These are phyloP conservation scores for Rhyacophila evoluta DNA, from an alignment of 2,888 invertebrate species.

Conservation along the genomic window DNA sequence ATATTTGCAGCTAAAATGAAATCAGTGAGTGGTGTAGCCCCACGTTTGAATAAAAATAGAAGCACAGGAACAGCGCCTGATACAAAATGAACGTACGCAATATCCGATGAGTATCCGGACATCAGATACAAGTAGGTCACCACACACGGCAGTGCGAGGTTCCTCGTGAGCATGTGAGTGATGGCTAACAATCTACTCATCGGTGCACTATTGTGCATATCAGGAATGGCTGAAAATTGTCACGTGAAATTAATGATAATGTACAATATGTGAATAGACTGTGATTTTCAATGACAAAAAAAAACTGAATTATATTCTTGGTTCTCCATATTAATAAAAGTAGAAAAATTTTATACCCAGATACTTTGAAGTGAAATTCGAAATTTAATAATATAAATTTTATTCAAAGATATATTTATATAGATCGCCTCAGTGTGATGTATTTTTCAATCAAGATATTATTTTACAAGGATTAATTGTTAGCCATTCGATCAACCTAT, in stretches of 20 bases:
- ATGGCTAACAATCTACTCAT: constrained; percentile 49
- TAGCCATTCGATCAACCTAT: too few relatives aligned
- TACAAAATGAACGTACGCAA: constrained; percentile 51
- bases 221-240: constrained; percentile 53
- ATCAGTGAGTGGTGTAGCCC: constrained; percentile 46
- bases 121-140: constrained; percentile 52
- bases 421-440: too few relatives aligned
- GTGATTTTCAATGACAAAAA: too few relatives aligned
- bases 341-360: too few relatives aligned
- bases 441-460: neutral
- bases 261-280: neutral
- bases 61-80: constrained; percentile 50
- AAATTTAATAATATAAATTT: too few relatives aligned
- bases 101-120: constrained; percentile 47
- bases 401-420: too few relatives aligned
- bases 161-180: constrained; percentile 50
- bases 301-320: neutral
- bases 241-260: constrained; percentile 27
- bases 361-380: too few relatives aligned
- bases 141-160: constrained; percentile 52
- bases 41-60: constrained; percentile 45
- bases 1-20: constrained; percentile 50
- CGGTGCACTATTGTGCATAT: constrained; percentile 43
- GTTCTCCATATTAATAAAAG: neutral
- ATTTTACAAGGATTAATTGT: too few relatives aligned